Evolutionary conservation across 2,797 vertebrate genomes (phyloP).

Genomic region (Myoxocephalus aenaeus): DNA sequence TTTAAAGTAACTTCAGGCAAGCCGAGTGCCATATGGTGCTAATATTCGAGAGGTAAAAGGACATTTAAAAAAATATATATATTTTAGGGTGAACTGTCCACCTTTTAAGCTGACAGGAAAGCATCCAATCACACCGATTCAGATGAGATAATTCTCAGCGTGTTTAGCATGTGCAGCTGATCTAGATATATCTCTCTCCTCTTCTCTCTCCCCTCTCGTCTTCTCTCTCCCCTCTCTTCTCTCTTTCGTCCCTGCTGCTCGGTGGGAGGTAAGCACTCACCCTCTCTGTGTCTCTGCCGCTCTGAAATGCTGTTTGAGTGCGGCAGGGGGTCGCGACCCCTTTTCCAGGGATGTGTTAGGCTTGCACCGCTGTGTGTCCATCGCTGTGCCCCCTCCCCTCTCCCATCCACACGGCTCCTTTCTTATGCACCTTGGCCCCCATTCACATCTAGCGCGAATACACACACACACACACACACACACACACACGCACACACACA

Average conservation of each 20-base stretch:
- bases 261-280: conserved; percentile 65
- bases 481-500: conserved; percentile 44
- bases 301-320: conserved; percentile 73
- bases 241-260: conserved; percentile 31
- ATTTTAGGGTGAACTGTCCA: neutral
- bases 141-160: conserved; percentile 39
- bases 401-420: conserved; percentile 51
- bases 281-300: conserved; percentile 60
- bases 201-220: too few species aligned
- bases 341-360: conserved; percentile 76
- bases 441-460: conserved; percentile 49
- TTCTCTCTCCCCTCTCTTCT: too few species aligned
- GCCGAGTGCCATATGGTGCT: too few species aligned
- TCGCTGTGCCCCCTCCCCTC: conserved; percentile 40
- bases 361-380: conserved; percentile 66
- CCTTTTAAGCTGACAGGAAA: conserved; percentile 16
- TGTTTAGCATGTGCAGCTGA: conserved; percentile 37
- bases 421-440: conserved; percentile 70
- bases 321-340: conserved; percentile 76
- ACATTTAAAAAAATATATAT: too few species aligned
- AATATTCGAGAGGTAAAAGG: neutral
- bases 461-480: conserved; percentile 42
- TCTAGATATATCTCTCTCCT: conserved; percentile 31
- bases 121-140: conserved; percentile 31
- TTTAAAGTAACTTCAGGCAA: conserved; percentile 1